phyloP scores from a whole-genome alignment of 2,113 vertebrate genomes.

The Eclectus roratus region DNA sequence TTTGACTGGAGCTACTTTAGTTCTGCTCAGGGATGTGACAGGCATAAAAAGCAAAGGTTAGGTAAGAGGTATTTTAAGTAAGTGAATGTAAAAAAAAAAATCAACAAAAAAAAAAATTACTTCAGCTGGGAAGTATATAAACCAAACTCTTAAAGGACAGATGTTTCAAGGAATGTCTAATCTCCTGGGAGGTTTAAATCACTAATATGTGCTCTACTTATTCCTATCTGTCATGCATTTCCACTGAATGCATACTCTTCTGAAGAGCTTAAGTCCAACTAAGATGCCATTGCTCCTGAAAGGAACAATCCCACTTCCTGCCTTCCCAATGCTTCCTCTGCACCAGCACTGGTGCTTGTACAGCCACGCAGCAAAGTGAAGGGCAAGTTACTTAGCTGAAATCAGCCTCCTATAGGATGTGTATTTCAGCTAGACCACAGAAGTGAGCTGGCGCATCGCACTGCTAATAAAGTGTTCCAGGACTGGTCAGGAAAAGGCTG shows the following conservation, averaged over 20 bases:
- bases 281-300: neutral
- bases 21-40: neutral
- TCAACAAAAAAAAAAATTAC: neutral
- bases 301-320: neutral
- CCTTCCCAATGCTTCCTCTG: neutral
- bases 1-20: neutral
- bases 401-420: neutral
- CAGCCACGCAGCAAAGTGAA: neutral
- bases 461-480: neutral
- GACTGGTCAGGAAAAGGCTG: neutral
- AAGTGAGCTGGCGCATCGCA: neutral
- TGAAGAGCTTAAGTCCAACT: neutral
- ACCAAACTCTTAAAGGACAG: neutral
- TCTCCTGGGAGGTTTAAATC: neutral
- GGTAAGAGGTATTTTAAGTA: neutral
- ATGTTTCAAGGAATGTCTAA: neutral
- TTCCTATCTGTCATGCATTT: neutral
- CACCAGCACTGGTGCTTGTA: neutral
- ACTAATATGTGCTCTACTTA: neutral
- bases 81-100: neutral
- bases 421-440: neutral
- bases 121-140: neutral
- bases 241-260: accelerated
- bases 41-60: neutral
- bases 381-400: neutral